phyloP scores from a whole-genome alignment of 1,140 invertebrate genomes.

The Drosophila varians region DNA sequence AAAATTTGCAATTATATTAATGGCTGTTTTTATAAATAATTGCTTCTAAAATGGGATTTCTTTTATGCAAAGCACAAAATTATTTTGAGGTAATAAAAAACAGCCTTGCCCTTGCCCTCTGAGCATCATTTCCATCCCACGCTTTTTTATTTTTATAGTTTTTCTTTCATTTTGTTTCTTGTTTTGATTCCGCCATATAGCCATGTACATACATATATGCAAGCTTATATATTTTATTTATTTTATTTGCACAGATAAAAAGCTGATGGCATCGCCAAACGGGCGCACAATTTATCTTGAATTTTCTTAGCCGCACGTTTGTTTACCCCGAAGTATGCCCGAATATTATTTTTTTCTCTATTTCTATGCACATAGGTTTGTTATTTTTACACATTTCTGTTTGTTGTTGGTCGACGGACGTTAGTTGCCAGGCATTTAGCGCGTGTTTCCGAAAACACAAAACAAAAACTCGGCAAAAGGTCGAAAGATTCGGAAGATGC shows the following conservation, averaged over 20 bases:
- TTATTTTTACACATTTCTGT: slow-evolving; percentile 69
- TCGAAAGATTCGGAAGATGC: slow-evolving; percentile 35
- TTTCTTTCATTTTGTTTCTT: neutral
- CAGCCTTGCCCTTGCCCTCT: slow-evolving; percentile 14
- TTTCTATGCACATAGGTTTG: slow-evolving; percentile 42
- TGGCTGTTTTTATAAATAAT: neutral
- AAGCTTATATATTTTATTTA: slow-evolving; percentile 30
- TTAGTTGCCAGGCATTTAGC: slow-evolving; percentile 30
- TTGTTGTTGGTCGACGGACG: slow-evolving; percentile 25
- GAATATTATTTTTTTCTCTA: slow-evolving; percentile 26
- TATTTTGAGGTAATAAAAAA: neutral
- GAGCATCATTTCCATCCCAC: slow-evolving; percentile 3
- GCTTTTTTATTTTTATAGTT: neutral
- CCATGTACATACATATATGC: too few species aligned
- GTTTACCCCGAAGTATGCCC: slow-evolving; percentile 41
- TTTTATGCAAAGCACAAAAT: slow-evolving; percentile 1
- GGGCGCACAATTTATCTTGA: slow-evolving; percentile 31
- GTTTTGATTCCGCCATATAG: slow-evolving; percentile 34
- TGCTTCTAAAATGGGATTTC: slow-evolving; percentile 9
- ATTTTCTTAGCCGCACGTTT: slow-evolving; percentile 42
- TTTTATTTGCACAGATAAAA: slow-evolving; percentile 51
- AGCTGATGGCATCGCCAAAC: slow-evolving; percentile 25
- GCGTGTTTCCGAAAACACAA: slow-evolving; percentile 38
- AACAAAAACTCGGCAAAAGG: neutral
- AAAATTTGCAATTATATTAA: neutral